Conservation (phyloP, 2,888 invertebrate species). For the Lysandra coridon region DNA sequence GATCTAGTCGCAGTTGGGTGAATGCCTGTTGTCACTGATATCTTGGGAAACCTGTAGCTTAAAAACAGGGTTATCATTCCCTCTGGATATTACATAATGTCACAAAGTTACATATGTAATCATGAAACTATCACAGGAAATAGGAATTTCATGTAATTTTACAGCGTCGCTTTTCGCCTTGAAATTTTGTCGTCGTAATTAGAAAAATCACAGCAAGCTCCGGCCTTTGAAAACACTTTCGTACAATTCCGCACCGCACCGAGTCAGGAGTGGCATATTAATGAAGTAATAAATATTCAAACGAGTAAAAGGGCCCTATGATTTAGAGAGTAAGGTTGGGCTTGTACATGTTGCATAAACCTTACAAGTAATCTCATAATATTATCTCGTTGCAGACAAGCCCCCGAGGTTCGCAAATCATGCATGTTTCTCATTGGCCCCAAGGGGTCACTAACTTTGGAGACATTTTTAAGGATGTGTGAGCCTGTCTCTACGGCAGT, state of each 20-base stretch:
- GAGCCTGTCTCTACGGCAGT: background rate
- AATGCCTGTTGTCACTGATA: too few species aligned
- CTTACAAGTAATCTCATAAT: background rate
- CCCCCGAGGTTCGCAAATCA: background rate
- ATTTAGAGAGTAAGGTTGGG: background rate
- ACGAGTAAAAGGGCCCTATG: constrained; percentile 25
- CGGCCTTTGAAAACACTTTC: constrained; percentile 30
- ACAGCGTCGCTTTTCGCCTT: background rate
- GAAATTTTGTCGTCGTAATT: constrained; percentile 19
- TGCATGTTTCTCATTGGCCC: background rate
- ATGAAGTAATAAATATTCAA: constrained; percentile 35
- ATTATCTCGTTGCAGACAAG: background rate
- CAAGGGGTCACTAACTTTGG: background rate
- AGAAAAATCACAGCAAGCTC: constrained; percentile 19
- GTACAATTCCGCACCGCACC: constrained; percentile 25
- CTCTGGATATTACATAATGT: background rate
- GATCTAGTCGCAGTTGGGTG: too few species aligned
- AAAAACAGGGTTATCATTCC: too few species aligned
- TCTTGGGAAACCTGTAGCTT: too few species aligned
- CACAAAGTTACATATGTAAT: background rate
- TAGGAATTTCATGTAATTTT: background rate
- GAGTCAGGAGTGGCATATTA: constrained; percentile 31
- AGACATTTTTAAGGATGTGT: background rate
- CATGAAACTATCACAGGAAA: background rate
- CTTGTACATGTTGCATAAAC: background rate